Base-by-base conservation (phyloP, 2,797 vertebrate species). In the Micrastur ruficollis region DNA sequence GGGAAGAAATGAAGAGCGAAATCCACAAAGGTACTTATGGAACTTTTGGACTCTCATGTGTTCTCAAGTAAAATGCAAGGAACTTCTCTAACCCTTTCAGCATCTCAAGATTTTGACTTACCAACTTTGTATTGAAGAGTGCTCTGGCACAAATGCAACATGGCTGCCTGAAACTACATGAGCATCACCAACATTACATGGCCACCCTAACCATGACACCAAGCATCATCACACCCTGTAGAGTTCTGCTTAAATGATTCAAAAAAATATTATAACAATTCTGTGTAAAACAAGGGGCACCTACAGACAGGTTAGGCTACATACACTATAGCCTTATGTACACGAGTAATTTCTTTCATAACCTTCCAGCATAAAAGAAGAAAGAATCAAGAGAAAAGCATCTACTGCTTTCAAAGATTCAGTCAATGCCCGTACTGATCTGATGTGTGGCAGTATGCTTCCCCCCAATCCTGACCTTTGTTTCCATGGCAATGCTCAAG, bases 141-240 rank as follows among this genome's bases (percentile, higher is more conserved):
- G 5, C 32, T 50, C 44, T 16, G 58, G 14, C 56, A 62, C 17
- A 8, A 8, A 56, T 1, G 8, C 15, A 53, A 38, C 0, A 0
- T 5, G 29, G 40, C 47, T 75, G 70, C 55, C 62, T 68, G 63
- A 68, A 61, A 40, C 29, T 46, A 40, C 55, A 12, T 15, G 20
- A 25, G 47, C 47, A 13, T 40, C 38, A 40, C 38, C 38, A 40
- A 40, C 38, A 40, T 61, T 40, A 47, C 18, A 12, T 1, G 22
- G 40, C 27, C 55, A 62, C 62, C 47, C 40, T 49, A 44, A 47
- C 13, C 40, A 29, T 25, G 61, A 55, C 32, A 36, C 38, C 53
- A 80, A 25, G 12, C 40, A 80, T 21, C 34, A 53, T 6, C 15
- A 61, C 40, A 32, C 34, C 25, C 26, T 8, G 22, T 10, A 44